phyloP scores from a whole-genome alignment of 2,797 vertebrate genomes.

The Potorous gilbertii region DNA sequence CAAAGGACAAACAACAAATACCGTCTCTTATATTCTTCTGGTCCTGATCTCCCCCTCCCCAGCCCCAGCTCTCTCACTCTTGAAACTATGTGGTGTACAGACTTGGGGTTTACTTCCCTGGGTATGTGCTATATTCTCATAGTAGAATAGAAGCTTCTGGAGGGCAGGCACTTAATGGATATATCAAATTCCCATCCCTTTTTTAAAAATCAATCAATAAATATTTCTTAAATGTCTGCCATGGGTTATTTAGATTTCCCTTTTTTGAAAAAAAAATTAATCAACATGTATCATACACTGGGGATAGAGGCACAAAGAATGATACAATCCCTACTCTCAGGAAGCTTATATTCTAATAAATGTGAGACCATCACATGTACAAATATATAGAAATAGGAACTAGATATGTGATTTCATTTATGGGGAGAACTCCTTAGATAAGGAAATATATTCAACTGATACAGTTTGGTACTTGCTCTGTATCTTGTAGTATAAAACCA shows the following conservation, averaged over 20 bases:
- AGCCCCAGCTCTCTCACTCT: neutral
- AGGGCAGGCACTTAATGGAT: neutral
- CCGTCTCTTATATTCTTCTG: neutral
- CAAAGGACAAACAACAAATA: neutral
- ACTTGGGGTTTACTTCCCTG: neutral
- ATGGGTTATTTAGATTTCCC: neutral
- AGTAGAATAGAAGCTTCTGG: neutral
- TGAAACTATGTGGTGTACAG: neutral
- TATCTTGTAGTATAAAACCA: neutral
- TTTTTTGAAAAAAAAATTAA: neutral
- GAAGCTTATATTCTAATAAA: conserved; percentile 35
- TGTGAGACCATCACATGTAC: conserved; percentile 4
- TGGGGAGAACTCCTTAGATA: neutral
- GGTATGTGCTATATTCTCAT: neutral
- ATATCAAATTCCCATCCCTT: neutral
- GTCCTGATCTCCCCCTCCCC: neutral
- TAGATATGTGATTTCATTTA: neutral
- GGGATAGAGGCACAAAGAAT: neutral
- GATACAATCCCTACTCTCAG: neutral
- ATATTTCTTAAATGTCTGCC: neutral
- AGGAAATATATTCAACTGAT: neutral
- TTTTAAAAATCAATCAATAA: neutral
- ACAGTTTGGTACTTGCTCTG: neutral
- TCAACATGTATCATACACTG: neutral
- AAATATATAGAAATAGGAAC: neutral